These are phyloP conservation scores for Conistra vaccinii DNA, from an alignment of 2,888 invertebrate species.

Conservation along the genomic window DNA sequence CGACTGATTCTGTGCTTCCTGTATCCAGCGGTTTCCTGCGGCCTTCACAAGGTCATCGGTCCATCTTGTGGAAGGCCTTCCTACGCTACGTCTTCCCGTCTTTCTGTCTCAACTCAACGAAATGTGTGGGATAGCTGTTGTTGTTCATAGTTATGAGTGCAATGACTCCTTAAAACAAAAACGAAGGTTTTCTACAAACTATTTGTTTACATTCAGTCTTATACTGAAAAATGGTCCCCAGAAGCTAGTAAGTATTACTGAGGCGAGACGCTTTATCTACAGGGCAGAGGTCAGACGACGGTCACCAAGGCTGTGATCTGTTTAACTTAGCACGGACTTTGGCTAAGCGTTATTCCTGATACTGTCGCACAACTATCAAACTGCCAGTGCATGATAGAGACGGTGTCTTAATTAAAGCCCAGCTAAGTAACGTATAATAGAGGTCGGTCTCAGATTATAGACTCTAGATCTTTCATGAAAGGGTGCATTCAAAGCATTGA, in stretches of 20 bases:
- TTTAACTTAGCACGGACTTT: not conserved
- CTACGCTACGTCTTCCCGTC: too few species aligned
- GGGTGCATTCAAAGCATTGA: slow-evolving; percentile 9
- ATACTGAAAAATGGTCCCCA: not conserved
- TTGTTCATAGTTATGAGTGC: not conserved
- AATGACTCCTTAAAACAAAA: not conserved
- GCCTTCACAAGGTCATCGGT: too few species aligned
- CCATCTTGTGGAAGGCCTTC: too few species aligned
- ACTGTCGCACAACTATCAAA: not conserved
- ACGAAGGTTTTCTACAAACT: not conserved
- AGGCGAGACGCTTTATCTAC: not conserved
- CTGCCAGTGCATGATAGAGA: not conserved
- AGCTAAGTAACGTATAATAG: not conserved
- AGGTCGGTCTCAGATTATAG: not conserved
- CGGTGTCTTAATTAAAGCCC: not conserved
- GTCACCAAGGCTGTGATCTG: not conserved
- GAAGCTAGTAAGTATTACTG: not conserved
- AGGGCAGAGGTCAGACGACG: slow-evolving; percentile 14
- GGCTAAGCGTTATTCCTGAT: not conserved
- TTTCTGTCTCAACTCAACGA: too few species aligned
- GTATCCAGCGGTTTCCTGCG: too few species aligned
- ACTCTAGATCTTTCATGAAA: not conserved
- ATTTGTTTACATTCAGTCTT: not conserved
- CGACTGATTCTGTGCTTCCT: too few species aligned
- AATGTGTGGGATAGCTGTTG: not conserved